A percentile compares a stretch with the other conserved stretches of the same genome.
Conservation (phyloP, 1,140 invertebrate genomes). For the Lamellibrachia luymesi region DNA sequence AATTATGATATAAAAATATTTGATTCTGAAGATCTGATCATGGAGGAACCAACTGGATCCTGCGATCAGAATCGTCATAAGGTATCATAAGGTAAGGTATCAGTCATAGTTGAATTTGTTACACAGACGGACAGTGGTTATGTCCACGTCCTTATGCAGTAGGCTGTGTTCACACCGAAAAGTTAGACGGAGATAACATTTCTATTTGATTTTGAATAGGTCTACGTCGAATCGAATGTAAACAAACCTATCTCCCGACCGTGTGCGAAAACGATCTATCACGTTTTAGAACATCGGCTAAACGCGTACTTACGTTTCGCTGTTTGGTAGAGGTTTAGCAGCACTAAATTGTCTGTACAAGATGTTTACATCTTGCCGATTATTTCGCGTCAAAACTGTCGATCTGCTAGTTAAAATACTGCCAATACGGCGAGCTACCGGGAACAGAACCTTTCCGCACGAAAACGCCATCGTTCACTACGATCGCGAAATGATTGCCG, state of each 20-base stretch:
- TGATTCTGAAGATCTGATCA: too few relatives aligned
- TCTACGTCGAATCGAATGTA: not conserved
- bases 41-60: too few relatives aligned
- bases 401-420: not conserved
- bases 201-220: too few relatives aligned
- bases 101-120: too few relatives aligned
- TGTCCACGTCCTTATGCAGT: too few relatives aligned
- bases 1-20: too few relatives aligned
- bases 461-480: not conserved
- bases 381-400: not conserved
- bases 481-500: not conserved
- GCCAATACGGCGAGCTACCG: not conserved
- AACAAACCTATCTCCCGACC: not conserved
- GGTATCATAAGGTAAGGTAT: too few relatives aligned
- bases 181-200: not conserved
- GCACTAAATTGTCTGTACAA: not conserved
- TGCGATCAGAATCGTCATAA: too few relatives aligned
- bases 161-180: not conserved
- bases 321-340: not conserved
- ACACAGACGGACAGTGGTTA: too few relatives aligned
- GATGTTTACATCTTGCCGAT: not conserved
- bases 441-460: not conserved
- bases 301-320: not conserved
- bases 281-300: not conserved
- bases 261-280: not conserved